Evolutionary conservation across 2,797 vertebrate species (phyloP), one percentile per base, ranked within the genome.

Genomic region (Falco biarmicus): DNA sequence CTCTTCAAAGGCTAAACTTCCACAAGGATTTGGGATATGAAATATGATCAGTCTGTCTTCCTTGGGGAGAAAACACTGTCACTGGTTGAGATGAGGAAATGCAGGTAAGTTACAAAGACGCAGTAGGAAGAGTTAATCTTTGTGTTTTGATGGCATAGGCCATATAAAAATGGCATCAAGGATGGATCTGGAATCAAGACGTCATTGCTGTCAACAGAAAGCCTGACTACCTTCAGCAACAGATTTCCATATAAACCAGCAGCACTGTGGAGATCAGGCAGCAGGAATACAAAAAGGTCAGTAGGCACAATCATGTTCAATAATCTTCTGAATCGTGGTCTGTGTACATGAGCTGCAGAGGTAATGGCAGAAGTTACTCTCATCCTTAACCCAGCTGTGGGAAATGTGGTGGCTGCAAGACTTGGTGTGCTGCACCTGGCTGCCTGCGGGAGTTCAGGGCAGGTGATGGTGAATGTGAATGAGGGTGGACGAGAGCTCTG

Each of bases 401-500:
- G 31, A 50, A 15, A 6, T 10, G 41, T 5, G 11, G 70, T 1
- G 18, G 31, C 25, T 1, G 3, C 9, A 7, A 17, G 28, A 28
- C 37, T 1, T 1, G 31, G 96, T 82, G 96, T 59, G 39, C 29
- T 2, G 15, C 54, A 39, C 32, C 51, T 4, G 3, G 31, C 70
- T 73, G 29, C 45, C 37, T 37, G 64, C 4, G 3, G 32, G 41
- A 13, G 1, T 10, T 16, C 3, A 1, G 8, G 31, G 9, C 24
- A 22, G 7, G 96, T 56, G 86, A 85, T 89, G 74, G 47, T 89
- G n/a, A 76, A 86, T 84, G 51, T 24, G 24, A 66, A 93, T 5
- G 69, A 97, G 63, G 95, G 97, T 78, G 82, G 97, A 22, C 64
- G 95, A 70, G 65, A 94, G 45, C 51, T 97, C 15, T 97, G 98